phyloP scores from a whole-genome alignment of 2,888 invertebrate genomes.

The Lumbricus terrestris region DNA sequence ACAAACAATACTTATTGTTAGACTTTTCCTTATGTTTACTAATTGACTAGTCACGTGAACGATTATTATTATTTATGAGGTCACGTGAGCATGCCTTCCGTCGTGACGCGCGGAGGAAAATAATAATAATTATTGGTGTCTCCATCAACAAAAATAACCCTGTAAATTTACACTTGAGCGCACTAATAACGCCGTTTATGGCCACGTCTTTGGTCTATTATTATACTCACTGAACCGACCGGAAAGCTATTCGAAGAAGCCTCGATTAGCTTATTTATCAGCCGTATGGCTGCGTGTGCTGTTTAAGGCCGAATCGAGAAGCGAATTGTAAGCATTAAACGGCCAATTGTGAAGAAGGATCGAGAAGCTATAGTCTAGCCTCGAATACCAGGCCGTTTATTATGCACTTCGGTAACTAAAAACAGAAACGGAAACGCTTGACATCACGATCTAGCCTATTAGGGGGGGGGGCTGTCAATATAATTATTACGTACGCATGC shows the following conservation, averaged over 20 bases:
- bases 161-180: no score
- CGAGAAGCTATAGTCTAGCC: neutral
- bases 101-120: neutral
- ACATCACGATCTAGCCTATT: no score
- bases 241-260: neutral
- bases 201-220: neutral
- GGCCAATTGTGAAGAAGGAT: neutral
- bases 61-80: no score
- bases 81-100: neutral
- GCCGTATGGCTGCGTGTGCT: neutral
- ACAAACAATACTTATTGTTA: no score
- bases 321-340: neutral
- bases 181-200: neutral
- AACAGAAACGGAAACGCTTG: neutral
- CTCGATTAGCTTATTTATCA: neutral
- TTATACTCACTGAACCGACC: neutral
- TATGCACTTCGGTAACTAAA: neutral
- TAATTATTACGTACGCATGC: no score
- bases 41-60: slow-evolving; percentile 3
- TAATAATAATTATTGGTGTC: no score
- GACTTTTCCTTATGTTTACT: neutral
- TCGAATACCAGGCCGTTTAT: neutral
- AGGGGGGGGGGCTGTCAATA: no score
- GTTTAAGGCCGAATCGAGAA: neutral
- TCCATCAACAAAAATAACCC: no score